Evolutionary conservation across 2,888 invertebrate species (phyloP), one percentile per base, ranked within the genome.

Genomic region (Cosmorhoe ocellata): DNA sequence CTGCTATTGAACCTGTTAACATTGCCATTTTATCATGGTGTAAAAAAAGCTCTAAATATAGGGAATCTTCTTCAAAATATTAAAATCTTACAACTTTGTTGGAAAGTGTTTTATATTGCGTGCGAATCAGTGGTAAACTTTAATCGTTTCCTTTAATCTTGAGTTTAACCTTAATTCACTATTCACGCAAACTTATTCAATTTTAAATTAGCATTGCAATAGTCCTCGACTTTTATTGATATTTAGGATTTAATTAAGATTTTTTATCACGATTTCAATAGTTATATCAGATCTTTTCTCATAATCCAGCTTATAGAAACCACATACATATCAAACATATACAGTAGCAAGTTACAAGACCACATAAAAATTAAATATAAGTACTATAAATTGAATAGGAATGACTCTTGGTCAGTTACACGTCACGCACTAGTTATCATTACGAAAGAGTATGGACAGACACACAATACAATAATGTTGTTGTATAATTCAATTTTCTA

Each of bases 361-460:
- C n/a, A n/a, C n/a, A n/a, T n/a, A n/a, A n/a, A n/a, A n/a, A n/a
- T n/a, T n/a, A n/a, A n/a, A n/a, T n/a, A n/a, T n/a, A n/a, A n/a
- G n/a, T n/a, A n/a, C n/a, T n/a, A n/a, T n/a, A n/a, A n/a, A 22
- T 8, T 32, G 32, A 3, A 32, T 34, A 6, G 31, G 5, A 31
- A 10, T 34, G 6, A 34, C n/a, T 34, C 34, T 34, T 52, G 46
- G 28, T 49, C 42, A 37, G 33, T 43, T 26, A 27, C 18, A 54
- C 45, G 71, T 74, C 67, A 73, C 58, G 78, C 78, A 63, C 78
- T 64, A 72, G 56, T 78, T 75, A 51, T 34, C 53, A 69, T 65
- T 56, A 53, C 57, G 34, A 51, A 41, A 28, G 43, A 46, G 45
- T 36, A 36, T 48, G 11, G 63, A 64, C 54, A 68, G 67, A 65